Base-by-base conservation (phyloP, 1,140 invertebrate genomes). In the Musca domestica region DNA sequence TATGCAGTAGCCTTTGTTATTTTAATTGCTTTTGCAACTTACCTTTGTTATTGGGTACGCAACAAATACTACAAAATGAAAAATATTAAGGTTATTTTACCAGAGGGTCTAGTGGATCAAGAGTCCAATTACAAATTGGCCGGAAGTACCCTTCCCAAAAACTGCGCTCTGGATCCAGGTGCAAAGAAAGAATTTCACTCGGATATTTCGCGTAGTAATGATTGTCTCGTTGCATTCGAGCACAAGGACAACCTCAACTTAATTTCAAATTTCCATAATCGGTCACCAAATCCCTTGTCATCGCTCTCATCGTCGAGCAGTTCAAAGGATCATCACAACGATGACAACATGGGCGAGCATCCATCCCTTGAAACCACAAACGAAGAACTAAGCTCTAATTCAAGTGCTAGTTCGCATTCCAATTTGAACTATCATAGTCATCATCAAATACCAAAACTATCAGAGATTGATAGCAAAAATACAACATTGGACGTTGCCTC, bases 1-100 rank as follows among this genome's bases (percentile, higher is more conserved):
- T 61, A 61, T 19, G 56, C 34, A 17, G 0, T 51, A 41, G 27
- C 49, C 23, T 17, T 67, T 17, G 49, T 67, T 12, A 67, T 67
- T 41, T 20, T 34, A 9, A 10, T 61, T 10, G 5, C 12, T 41
- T 61, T 61, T 61, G 56, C 56, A 3, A 27, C 27, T 41, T 61
- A 61, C n/a, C 15, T 67, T 0, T 67, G 20, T 17, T 67, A 20
- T 56, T 65, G 64, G 64, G 12, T 54, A 14, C 66, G 66, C 17
- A 67, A 46, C 23, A 67, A 67, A 58, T 56, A 56, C 25, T 30
- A 56, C 27, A 56, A 56, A 56, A 67, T 67, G 66, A 67, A 54
- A 52, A 67, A 52, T 17, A 67, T 67, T 14, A 52, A 54, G 23
- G 49, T 58, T 2, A 41, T 67, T 15, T 25, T 67, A 30, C 66